Conservation (phyloP, 2,797 vertebrate species). For the Siniperca undulata region DNA sequence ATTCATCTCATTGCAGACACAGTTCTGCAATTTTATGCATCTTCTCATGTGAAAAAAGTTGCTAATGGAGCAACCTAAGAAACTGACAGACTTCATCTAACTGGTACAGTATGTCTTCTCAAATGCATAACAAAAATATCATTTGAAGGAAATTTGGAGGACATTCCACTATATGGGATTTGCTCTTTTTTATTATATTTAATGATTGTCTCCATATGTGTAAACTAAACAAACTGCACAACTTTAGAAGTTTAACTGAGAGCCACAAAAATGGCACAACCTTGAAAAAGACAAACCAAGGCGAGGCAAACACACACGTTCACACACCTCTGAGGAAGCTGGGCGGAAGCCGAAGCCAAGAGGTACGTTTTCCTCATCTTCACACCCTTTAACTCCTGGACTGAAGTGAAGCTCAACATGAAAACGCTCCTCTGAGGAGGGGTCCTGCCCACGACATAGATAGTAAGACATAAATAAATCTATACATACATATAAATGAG, state of each 20-base stretch:
- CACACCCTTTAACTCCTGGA: conserved; percentile 95
- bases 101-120: too few relatives aligned
- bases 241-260: neutral
- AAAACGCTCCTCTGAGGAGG: conserved; percentile 95
- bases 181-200: neutral
- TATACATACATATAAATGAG: rapidly evolving
- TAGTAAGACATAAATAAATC: neutral
- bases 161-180: neutral
- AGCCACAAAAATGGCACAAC: neutral
- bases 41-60: neutral
- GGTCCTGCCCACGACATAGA: conserved; percentile 85
- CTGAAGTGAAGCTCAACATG: conserved; percentile 98
- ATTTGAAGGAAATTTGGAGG: neutral
- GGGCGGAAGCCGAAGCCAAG: conserved; percentile 95
- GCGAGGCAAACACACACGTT: neutral
- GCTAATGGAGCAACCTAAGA: neutral
- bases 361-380: conserved; percentile 93
- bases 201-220: neutral
- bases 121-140: neutral
- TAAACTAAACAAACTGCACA: neutral
- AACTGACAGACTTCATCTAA: neutral
- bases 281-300: neutral
- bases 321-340: conserved; percentile 92
- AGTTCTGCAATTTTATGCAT: neutral
- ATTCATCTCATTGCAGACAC: neutral